Evolutionary conservation across 2,113 vertebrate species (phyloP), one percentile per base, ranked within the genome.

Genomic region (Xerus inauris): DNA sequence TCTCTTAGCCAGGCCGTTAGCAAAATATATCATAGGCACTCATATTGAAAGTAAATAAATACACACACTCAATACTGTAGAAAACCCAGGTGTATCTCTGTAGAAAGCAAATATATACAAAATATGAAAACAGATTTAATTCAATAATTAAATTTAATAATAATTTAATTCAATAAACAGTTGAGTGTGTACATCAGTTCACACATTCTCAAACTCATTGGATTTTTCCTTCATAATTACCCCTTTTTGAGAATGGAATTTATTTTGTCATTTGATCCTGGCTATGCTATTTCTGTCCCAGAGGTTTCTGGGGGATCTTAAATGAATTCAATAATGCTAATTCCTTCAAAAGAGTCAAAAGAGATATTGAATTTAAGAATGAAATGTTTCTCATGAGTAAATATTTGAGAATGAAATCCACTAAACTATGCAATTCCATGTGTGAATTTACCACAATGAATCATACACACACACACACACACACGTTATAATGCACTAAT

Each of bases 351-450:
- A 30, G 32, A 81, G 8, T 85, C 76, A 81, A 81, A 88, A 79
- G 69, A 93, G 30, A 65, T 49, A 45, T 7, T 75, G 64, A 94
- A 89, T 88, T 96, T 77, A 92, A 86, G 91, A 83, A 93, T 67
- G 32, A 88, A 90, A 62, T 57, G 54, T 57, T 57, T 57, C 20
- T 57, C 6, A 57, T 57, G 54, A 20, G 20, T 1, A 57, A 57
- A 22, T 57, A 57, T 24, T 22, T 57, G 54, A 20, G 20, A 57
- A 57, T 57, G 20, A 24, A 22, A 57, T 62, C 8, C 28, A 9
- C 59, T 24, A 28, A 62, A 62, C 59, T 62, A 28, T 62, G 59
- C 59, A 26, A 62, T 62, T 62, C 59, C 59, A 62, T 62, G 59
- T 62, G 9, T 62, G 59, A 62, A 28, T 62, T 62, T 62, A 62